Base-by-base conservation (phyloP, 2,797 vertebrate species). In the Coilia nasus region DNA sequence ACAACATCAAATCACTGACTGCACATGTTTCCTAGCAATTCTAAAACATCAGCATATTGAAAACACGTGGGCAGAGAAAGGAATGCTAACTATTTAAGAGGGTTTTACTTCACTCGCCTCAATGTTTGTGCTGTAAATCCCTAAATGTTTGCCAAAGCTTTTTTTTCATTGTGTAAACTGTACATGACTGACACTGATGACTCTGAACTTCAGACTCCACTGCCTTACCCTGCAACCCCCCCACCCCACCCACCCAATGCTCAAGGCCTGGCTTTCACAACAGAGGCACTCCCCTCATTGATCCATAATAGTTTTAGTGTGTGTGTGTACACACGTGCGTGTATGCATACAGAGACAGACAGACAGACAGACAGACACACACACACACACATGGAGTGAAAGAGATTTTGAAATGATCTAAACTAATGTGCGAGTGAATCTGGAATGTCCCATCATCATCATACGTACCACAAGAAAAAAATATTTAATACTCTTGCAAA, bases 51-150 rank as follows among this genome's bases (percentile, higher is more conserved):
- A 9, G 67, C 67, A 75, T 75, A 19, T 10, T 75, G 67, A 41
- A 75, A 19, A 19, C 31, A 17, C 31, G 41, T 15, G 67, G 6
- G 28, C 35, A 71, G 15, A 41, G 67, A 75, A 75, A 31, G 67
- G 67, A 75, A 75, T 41, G 31, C 6, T 41, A 75, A 75, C 17
- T 14, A 17, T 75, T 21, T 6, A 19, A 31, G 17, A 41, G 14
- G 17, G 31, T 19, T 17, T 41, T 25, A 17, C 15, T 75, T 21
- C 17, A 15, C 67, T 75, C 31, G 67, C 28, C 21, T 71, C 28
- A 19, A 31, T 75, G 67, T 75, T 75, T 75, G 67, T 75, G 67
- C 28, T 35, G 67, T 75, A 75, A 75, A 75, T 41, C 67, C 2
- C 28, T 15, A 14, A 17, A 28, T 75, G 67, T 41, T 75, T 75